Base-by-base conservation (phyloP, 2,888 invertebrate species). In the Rhimphoctona megacephalus region DNA sequence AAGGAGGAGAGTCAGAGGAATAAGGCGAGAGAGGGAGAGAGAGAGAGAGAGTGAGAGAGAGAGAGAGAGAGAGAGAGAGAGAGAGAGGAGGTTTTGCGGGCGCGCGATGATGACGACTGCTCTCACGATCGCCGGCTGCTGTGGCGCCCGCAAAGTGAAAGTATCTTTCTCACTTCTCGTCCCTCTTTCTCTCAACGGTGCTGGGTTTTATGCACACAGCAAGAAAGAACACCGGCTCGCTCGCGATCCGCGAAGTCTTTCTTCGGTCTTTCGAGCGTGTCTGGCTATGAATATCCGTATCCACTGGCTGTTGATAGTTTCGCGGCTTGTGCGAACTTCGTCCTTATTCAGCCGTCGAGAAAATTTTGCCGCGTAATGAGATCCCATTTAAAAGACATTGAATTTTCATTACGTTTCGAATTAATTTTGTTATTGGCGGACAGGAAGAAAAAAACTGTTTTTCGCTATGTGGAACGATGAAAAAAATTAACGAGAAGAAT, bases 101-200 rank as follows among this genome's bases (percentile, higher is more conserved):
- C 73, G 70, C 78, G 88, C 90, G 86, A 83, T 78, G 91, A 91
- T 89, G 91, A 92, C 90, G 90, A 90, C 88, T 89, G 86, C 89
- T 90, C 89, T 89, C 91, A 89, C 91, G 91, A 91, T 89, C 90
- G 86, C 86, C 69, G 64, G 80, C 46, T 72, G 80, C 80, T 72
- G 79, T 86, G 88, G 90, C 90, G 91, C 91, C 89, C 83, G 88
- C 88, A 72, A 90, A 92, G 93, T 92, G 92, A 93, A 93, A 93
- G 93, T 93, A 89, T 88, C 87, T 85, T 89, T 88, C 89, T 90
- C 83, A 77, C 85, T 83, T 54, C 81, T 81, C 77, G 72, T 85
- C 85, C 85, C 77, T 86, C 83, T 88, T 85, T 83, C 73, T 86
- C 83, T 81, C 87, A 30, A 61, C 66, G 14, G 54, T 43, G 43